Conservation (phyloP, 2,797 vertebrate genomes). For the Neosalanx taihuensis region DNA sequence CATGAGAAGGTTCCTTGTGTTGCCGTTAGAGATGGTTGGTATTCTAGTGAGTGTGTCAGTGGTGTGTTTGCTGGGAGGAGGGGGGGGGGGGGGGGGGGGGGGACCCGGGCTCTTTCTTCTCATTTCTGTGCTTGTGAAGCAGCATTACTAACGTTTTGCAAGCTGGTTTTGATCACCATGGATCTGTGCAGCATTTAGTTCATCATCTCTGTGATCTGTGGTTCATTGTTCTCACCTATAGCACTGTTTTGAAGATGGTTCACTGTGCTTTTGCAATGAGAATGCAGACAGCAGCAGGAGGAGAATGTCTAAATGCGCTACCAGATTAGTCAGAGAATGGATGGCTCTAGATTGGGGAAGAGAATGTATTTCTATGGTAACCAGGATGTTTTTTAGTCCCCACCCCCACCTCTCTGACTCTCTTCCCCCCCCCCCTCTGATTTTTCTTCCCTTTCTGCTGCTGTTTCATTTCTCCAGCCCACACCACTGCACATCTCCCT, state of each 20-base stretch:
- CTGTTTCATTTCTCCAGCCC: not conserved
- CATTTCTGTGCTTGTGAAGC: constrained; percentile 6
- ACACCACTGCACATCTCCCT: not conserved
- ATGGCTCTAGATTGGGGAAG: constrained; percentile 22
- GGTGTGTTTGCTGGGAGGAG: constrained; percentile 3
- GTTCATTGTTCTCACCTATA: not conserved
- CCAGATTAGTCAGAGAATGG: constrained; percentile 7
- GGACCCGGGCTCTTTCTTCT: not conserved
- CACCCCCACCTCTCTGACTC: constrained; percentile 9
- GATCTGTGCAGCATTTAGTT: not conserved
- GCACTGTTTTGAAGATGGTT: not conserved
- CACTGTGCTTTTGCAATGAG: not conserved
- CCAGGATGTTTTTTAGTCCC: constrained; percentile 28
- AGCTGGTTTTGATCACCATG: no score
- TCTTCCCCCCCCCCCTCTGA: not conserved
- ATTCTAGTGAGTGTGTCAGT: constrained; percentile 68
- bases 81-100: not conserved
- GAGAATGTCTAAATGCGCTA: not conserved
- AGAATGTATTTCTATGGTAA: constrained; percentile 53
- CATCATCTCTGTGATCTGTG: not conserved
- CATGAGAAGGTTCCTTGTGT: constrained; percentile 40
- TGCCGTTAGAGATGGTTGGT: constrained; percentile 64
- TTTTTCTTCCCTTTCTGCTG: not conserved
- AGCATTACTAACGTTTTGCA: not conserved
- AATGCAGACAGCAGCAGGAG: not conserved